Evolutionary conservation across 2,113 vertebrate species (phyloP), one percentile per base, ranked within the genome.

Genomic region (Eudyptes chrysolophus): DNA sequence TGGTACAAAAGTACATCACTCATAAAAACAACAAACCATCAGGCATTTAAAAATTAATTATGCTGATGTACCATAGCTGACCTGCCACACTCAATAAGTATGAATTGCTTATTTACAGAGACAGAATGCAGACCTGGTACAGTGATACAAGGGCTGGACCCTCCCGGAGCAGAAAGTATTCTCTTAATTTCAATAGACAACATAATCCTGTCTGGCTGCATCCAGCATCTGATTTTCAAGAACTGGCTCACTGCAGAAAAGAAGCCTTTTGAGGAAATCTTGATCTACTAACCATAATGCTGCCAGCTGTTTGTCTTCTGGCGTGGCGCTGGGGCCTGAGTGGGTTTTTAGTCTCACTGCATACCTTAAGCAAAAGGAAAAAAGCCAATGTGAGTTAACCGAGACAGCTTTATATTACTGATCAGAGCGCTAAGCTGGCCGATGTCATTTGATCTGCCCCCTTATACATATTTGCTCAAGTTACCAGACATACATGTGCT

Each of bases 281-380:
- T 10, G 54, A 77, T 42, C 19, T 90, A 98, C 99, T 98, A 97
- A 99, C 99, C 99, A 99, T 95, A 99, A 98, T 62, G 99, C 99
- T 64, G 99, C 99, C 94, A 99, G 98, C 96, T 99, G 99, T 97
- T 99, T 99, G 98, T 99, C 99, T 97, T 99, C 99, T 89, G 99
- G 98, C 5, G 98, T 99, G 69, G 99, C 99, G 40, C 94, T 99
- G 74, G 99, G 98, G 87, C 99, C 98, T 40, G 99, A 99, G 96
- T 99, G 99, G 87, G 98, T 99, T 98, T 99, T 99, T 95, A 99
- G 98, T 98, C 98, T 99, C 99, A 99, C 99, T n/a, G 99, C 99
- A 36, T 99, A 99, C 98, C 99, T 99, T 91, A 84, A 89, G 97
- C 92, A 94, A 81, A 97, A 89, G 91, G 71, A 44, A 46, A 88